Evolutionary conservation across 2,113 vertebrate genomes (phyloP), one percentile per base, ranked within the genome.

Genomic region (Burhinus bistriatus): DNA sequence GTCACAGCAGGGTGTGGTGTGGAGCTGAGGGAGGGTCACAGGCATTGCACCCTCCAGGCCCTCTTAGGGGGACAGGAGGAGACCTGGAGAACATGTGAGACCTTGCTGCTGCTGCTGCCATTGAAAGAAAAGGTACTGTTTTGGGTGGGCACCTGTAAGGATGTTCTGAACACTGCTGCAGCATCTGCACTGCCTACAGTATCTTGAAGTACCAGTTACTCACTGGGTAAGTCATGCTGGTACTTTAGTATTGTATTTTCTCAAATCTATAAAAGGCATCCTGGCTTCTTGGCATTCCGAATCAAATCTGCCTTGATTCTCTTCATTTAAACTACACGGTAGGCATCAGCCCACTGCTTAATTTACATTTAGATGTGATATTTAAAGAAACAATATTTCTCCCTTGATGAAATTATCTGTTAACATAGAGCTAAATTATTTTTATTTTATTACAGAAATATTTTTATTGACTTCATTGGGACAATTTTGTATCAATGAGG

Each of bases 281-380:
- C 55, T 71, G 47, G 34, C 52, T 93, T 93, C 65, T 80, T 84
- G 51, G 89, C 89, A 22, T 89, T 83, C 72, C 52, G 17, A 81
- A 62, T 83, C 32, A 72, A 88, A 79, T 76, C 77, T 96, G 65
- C 62, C 27, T 72, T 34, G 20, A 14, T 62, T 91, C 49, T 93
- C 77, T 93, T 85, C 27, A 55, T 87, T 94, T 95, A 87, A 96
- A 49, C 73, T 89, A 30, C 40, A n/a, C 42, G 42, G 73, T 76
- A 96, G 55, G 86, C 89, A 88, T 62, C 85, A 91, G 36, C 87
- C 96, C 84, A 90, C 93, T 69, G 58, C 78, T 80, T 90, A 72
- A 93, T 95, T 97, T 97, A 52, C 90, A 95, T 95, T 93, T 94
- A 85, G 57, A 65, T 95, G 64, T 83, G 79, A 16, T 92, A 93